phyloP scores from a whole-genome alignment of 2,888 invertebrate genomes.

The Agonopterix heracliana region DNA sequence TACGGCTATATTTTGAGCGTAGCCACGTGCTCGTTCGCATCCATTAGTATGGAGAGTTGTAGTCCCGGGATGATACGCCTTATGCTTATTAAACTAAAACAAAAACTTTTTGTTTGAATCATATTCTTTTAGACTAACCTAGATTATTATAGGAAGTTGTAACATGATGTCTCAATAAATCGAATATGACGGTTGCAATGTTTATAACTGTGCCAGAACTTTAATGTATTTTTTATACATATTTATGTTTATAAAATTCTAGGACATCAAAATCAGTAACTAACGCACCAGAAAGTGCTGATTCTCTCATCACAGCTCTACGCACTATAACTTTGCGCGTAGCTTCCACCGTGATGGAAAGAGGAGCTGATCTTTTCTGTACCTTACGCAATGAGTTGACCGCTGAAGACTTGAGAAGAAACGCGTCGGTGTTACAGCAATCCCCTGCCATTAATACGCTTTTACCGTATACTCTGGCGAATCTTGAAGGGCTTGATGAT shows the following conservation, averaged over 20 bases:
- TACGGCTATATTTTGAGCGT: too few relatives aligned
- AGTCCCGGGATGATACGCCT: too few relatives aligned
- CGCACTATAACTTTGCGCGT: slow-evolving; percentile 80
- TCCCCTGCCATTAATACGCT: slow-evolving; percentile 82
- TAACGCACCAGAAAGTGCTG: slow-evolving; percentile 38
- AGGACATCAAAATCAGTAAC: slow-evolving; percentile 33
- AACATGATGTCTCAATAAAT: too few relatives aligned
- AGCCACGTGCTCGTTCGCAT: too few relatives aligned
- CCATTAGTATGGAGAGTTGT: too few relatives aligned
- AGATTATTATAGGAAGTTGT: too few relatives aligned
- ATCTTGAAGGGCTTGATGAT: slow-evolving; percentile 88
- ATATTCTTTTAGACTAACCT: too few relatives aligned
- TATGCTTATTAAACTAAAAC: too few relatives aligned
- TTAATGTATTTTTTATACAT: too few relatives aligned
- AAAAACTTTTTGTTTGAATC: too few relatives aligned
- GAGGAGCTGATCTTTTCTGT: slow-evolving; percentile 85
- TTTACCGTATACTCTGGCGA: slow-evolving; percentile 89
- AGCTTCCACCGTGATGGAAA: slow-evolving; percentile 85
- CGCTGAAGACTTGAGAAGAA: slow-evolving; percentile 57
- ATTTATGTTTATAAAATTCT: not conserved
- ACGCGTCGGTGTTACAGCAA: slow-evolving; percentile 48
- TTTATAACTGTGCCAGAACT: too few relatives aligned
- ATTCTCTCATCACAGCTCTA: slow-evolving; percentile 38
- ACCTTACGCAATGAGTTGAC: slow-evolving; percentile 82
- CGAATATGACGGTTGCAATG: too few relatives aligned